Conservation (phyloP, 2,888 invertebrate genomes). For the Seladonia tumulorum region DNA sequence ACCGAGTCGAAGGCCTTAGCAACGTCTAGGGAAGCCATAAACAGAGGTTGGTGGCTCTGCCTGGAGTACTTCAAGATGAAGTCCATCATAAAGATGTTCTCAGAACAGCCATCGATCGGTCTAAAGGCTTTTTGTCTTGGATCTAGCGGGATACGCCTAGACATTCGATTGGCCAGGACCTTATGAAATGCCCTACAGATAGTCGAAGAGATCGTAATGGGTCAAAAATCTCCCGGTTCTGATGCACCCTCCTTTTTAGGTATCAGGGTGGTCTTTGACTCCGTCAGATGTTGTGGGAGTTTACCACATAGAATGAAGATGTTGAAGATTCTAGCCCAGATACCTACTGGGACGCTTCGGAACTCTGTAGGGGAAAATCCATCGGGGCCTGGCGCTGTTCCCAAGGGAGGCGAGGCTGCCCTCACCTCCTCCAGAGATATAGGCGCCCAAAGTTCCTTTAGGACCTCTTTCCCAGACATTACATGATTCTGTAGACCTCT, state of each 20-base stretch:
- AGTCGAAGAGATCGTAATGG: conserved; percentile 58
- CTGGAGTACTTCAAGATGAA: not conserved
- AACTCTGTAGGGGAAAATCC: conserved; percentile 26
- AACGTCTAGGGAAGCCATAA: conserved; percentile 25
- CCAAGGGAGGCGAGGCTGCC: conserved; percentile 2
- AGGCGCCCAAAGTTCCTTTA: conserved; percentile 37
- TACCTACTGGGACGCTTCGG: conserved; percentile 27
- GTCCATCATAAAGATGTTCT: conserved; percentile 25
- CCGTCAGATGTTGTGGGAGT: conserved; percentile 45
- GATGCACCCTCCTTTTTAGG: conserved; percentile 52
- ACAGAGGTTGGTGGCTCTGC: conserved; percentile 14
- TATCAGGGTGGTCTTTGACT: conserved; percentile 52
- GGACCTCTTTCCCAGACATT: not conserved
- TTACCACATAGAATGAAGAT: conserved; percentile 47
- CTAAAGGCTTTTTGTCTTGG: conserved; percentile 80
- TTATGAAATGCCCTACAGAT: conserved; percentile 52
- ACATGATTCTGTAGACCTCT: not conserved
- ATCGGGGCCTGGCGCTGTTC: conserved; percentile 48
- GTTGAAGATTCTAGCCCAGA: conserved; percentile 43
- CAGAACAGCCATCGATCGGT: conserved; percentile 81
- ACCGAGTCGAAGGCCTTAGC: conserved; percentile 38
- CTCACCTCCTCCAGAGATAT: conserved; percentile 37
- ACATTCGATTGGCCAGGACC: conserved; percentile 38
- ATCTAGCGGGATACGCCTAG: not conserved
- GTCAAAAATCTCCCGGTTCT: conserved; percentile 54